These are phyloP conservation scores for Trachops cirrhosus DNA, from an alignment of 2,797 vertebrate species.

Conservation along the genomic window DNA sequence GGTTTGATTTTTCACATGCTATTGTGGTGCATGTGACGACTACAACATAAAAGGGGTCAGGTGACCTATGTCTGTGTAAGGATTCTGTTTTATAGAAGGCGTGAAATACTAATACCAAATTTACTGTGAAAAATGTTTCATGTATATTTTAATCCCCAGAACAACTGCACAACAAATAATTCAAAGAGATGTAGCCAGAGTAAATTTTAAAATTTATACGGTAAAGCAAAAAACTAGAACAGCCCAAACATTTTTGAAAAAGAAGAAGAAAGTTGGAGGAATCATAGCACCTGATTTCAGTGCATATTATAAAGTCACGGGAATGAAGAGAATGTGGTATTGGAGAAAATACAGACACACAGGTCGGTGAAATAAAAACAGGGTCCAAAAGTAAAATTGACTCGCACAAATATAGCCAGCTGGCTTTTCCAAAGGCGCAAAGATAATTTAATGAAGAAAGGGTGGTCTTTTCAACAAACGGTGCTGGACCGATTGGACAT, in stretches of 20 bases:
- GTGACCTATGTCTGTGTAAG: neutral
- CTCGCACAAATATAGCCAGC: neutral
- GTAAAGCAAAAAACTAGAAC: neutral
- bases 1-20: neutral
- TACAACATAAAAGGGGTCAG: neutral
- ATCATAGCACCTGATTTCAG: neutral
- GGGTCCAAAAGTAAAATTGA: neutral
- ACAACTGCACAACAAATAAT: neutral
- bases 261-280: neutral
- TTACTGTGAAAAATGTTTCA: neutral
- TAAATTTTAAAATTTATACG: neutral
- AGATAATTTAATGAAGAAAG: neutral
- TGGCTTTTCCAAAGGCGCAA: neutral
- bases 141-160: neutral
- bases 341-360: neutral
- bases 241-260: neutral
- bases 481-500: neutral
- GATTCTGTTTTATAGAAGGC: neutral
- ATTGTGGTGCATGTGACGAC: no score
- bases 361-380: neutral
- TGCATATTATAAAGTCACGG: neutral
- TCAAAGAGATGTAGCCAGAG: neutral
- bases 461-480: neutral
- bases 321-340: neutral
- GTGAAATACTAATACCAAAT: neutral